Evolutionary conservation across 2,797 vertebrate species (phyloP), one percentile per base, ranked within the genome.

Genomic region (Emys orbicularis): DNA sequence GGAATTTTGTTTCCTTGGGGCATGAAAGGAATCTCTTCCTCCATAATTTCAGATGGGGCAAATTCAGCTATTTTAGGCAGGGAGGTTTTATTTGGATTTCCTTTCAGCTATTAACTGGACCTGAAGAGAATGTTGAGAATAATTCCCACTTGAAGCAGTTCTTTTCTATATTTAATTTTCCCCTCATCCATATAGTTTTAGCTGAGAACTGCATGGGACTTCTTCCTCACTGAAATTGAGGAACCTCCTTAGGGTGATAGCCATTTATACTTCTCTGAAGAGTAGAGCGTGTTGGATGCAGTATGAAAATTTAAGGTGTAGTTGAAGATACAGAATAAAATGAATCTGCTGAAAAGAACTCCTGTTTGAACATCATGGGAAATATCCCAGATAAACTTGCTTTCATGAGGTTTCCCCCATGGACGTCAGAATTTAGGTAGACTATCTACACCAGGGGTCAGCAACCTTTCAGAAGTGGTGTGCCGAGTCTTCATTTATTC

Each of bases 31-130:
- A 61, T 25, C 44, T 52, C 81, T 56, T 0, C 6, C 2, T 37
- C 85, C 92, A 83, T 79, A 37, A 96, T 97, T 96, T 93, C 87
- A 44, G 81, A 27, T 21, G 56, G 79, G 91, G 79, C 88, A 81
- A 90, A 92, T 97, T 89, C 9, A 86, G 82, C 13, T 93, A 94
- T 86, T 87, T 93, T 87, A 84, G 92, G 8, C 4, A 65, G 50
- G 72, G 79, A 81, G 93, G 83, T 84, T 79, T 88, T 87, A 56
- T 97, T 96, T 96, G 90, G 72, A 96, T 92, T 92, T 93, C 86
- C 89, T 95, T 96, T 96, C 84, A 90, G 94, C 96, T 96, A 87
- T 94, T 97, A 97, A 96, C 95, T 90, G 95, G 59, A 76, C 79
- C 91, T 76, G 92, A 90, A 83, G 90, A 96, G 96, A 83, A 50